These are phyloP conservation scores for Philaethria dido DNA, from an alignment of 2,888 invertebrate species.

Conservation along the genomic window DNA sequence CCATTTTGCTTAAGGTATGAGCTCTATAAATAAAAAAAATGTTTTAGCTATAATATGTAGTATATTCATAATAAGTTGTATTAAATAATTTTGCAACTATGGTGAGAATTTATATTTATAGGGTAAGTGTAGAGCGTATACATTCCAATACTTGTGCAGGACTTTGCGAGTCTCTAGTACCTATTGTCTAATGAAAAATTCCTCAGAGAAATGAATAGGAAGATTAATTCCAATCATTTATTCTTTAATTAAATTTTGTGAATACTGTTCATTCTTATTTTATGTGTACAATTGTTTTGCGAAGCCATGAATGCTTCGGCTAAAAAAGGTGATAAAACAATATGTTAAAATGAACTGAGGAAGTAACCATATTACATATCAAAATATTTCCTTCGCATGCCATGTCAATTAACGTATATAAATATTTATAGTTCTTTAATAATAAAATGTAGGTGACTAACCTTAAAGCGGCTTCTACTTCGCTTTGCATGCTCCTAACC, in stretches of 20 bases:
- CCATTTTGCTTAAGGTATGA: conserved; percentile 62
- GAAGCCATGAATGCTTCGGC: too few relatives aligned
- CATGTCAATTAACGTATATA: too few relatives aligned
- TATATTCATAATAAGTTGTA: neutral
- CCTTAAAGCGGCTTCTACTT: conserved; percentile 41
- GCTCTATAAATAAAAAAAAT: conserved; percentile 56
- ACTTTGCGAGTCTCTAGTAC: neutral
- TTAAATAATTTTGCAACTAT: too few relatives aligned
- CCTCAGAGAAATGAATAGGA: neutral
- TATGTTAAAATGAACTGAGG: too few relatives aligned
- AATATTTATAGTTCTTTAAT: neutral
- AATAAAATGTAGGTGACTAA: conserved; percentile 22
- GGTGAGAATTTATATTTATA: too few relatives aligned
- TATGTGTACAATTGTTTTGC: neutral
- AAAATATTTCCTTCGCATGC: too few relatives aligned
- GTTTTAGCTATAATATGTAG: neutral
- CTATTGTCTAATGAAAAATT: neutral
- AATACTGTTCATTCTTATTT: too few relatives aligned
- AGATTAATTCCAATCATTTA: neutral
- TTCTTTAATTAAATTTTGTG: conserved; percentile 1
- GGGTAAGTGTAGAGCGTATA: neutral
- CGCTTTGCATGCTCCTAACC: conserved; percentile 33
- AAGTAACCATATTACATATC: too few relatives aligned
- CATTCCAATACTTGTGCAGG: neutral
- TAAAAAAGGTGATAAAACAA: too few relatives aligned